Conservation (phyloP, 2,888 invertebrate genomes). For the Notocelia uddmanniana region DNA sequence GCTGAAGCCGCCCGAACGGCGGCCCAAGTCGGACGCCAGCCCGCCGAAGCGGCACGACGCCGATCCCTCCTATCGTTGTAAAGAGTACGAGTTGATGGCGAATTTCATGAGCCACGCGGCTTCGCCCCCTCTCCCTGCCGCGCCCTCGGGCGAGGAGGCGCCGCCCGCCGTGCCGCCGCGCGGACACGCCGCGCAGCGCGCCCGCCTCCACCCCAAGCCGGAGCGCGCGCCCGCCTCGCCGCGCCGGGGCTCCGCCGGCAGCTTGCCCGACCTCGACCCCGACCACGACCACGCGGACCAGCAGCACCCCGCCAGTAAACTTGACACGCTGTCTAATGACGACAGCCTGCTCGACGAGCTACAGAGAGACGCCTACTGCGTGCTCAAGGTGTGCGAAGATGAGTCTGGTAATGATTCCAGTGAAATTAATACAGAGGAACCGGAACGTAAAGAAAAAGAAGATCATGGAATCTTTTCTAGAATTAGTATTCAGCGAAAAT, state of each 20-base stretch:
- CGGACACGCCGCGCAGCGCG: constrained; percentile 55
- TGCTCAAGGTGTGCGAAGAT: constrained; percentile 76
- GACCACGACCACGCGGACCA: constrained; percentile 46
- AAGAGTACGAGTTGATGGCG: constrained; percentile 80
- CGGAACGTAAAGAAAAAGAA: constrained; percentile 54
- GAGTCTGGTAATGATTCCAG: constrained; percentile 55
- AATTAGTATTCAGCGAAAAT: constrained; percentile 76
- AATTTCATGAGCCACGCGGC: constrained; percentile 70
- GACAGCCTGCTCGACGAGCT: constrained; percentile 80
- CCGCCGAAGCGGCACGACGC: constrained; percentile 53
- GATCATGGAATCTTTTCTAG: constrained; percentile 73
- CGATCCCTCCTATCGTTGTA: constrained; percentile 58
- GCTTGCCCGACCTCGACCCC: constrained; percentile 50
- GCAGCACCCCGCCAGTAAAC: constrained; percentile 52
- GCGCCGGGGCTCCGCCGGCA: constrained; percentile 81
- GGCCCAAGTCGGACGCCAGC: constrained; percentile 55
- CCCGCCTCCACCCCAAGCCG: constrained; percentile 55
- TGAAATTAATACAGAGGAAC: constrained; percentile 54
- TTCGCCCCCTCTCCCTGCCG: constrained; percentile 53
- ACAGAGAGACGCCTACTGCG: constrained; percentile 74
- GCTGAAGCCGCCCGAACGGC: constrained; percentile 61
- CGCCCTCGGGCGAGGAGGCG: constrained; percentile 55
- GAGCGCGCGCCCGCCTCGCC: constrained; percentile 89
- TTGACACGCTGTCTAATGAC: constrained; percentile 68
- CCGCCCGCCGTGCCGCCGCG: constrained; percentile 74